Evolutionary conservation across 2,888 invertebrate species (phyloP).

Genomic region (Cantharis flavilabris): DNA sequence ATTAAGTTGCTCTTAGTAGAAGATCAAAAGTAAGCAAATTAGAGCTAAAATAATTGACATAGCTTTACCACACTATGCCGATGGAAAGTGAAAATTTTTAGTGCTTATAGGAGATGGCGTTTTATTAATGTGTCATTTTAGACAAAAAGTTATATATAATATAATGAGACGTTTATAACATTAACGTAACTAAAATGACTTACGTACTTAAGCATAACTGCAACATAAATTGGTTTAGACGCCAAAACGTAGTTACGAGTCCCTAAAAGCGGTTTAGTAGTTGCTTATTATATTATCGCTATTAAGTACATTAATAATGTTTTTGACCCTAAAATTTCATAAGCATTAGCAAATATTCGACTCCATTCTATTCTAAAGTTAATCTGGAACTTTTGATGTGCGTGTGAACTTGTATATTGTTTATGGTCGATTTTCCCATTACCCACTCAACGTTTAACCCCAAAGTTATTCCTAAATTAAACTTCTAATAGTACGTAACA

Average conservation of each 20-base stretch:
- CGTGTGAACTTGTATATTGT: slow-evolving; percentile 15
- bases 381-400: slow-evolving; percentile 12
- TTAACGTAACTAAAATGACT: not conserved
- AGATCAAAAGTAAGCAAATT: not conserved
- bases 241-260: not conserved
- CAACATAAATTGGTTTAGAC: not conserved
- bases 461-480: slow-evolving; percentile 25
- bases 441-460: slow-evolving; percentile 16
- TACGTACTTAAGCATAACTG: not conserved
- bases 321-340: slow-evolving; percentile 2
- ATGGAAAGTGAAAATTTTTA: not conserved
- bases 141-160: not conserved
- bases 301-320: slow-evolving; percentile 2
- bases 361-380: slow-evolving; percentile 6
- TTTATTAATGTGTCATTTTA: not conserved
- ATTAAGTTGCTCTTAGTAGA: not conserved
- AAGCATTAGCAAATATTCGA: not conserved
- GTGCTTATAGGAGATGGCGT: not conserved
- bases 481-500: slow-evolving; percentile 16
- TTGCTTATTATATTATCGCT: not conserved
- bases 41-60: not conserved
- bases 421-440: slow-evolving; percentile 20
- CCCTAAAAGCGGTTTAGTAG: not conserved
- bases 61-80: not conserved
- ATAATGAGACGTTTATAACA: not conserved